phyloP scores from a whole-genome alignment of 2,888 invertebrate genomes.

The Limnephilus rhombicus region DNA sequence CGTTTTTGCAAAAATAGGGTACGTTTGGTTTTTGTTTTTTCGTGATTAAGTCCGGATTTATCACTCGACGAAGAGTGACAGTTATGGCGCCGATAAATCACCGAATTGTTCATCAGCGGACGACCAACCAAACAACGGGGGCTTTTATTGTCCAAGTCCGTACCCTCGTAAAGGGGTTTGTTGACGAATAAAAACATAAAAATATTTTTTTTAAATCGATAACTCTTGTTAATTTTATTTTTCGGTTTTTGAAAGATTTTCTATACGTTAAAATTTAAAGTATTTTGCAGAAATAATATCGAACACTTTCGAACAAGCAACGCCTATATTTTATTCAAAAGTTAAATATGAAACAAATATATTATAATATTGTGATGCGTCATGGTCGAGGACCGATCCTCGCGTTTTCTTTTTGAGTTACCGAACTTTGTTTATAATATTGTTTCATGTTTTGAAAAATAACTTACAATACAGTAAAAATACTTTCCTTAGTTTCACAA shows the following conservation, averaged over 20 bases:
- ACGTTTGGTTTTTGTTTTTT: slow-evolving; percentile 32
- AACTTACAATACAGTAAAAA: no score
- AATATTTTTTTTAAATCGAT: not conserved
- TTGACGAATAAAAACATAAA: not conserved
- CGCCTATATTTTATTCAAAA: not conserved
- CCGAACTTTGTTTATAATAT: no score
- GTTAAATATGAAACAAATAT: no score
- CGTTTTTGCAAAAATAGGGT: slow-evolving; percentile 53
- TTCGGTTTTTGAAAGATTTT: not conserved
- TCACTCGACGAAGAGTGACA: slow-evolving; percentile 62
- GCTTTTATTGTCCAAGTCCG: slow-evolving; percentile 40
- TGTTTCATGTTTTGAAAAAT: no score
- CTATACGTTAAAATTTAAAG: not conserved
- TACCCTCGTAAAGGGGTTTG: slow-evolving; percentile 5
- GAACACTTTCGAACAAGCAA: not conserved
- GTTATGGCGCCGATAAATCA: slow-evolving; percentile 64
- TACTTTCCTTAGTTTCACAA: no score
- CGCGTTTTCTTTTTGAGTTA: no score
- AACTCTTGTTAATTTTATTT: no score
- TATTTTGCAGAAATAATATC: not conserved
- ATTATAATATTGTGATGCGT: no score
- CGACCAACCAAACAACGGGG: slow-evolving; percentile 30
- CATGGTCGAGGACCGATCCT: no score
- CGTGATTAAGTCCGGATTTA: slow-evolving; percentile 64
- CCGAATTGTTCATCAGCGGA: slow-evolving; percentile 62